These are phyloP conservation scores for Tinamus major DNA, from an alignment of 2,797 vertebrate genomes.

Conservation along the genomic window DNA sequence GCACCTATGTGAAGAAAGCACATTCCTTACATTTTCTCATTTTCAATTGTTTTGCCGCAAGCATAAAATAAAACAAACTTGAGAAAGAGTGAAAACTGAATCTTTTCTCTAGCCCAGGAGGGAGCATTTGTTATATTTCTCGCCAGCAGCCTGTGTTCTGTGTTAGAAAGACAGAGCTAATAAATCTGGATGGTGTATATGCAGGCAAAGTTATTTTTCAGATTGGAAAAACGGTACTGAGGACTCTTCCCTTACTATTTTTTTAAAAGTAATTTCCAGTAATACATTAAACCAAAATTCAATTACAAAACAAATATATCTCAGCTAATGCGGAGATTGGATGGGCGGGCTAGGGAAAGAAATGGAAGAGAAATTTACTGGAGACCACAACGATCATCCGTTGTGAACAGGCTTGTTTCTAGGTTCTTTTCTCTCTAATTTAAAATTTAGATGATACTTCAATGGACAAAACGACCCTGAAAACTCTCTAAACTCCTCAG, in stretches of 20 bases:
- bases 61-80: constrained; percentile 16
- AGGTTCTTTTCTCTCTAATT: background rate
- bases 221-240: background rate
- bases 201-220: constrained; percentile 37
- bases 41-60: constrained; percentile 7
- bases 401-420: background rate
- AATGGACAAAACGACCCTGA: background rate
- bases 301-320: constrained; percentile 62
- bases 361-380: background rate
- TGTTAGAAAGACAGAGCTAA: background rate
- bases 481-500: background rate
- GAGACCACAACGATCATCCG: background rate
- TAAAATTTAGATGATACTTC: background rate
- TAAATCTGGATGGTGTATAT: constrained; percentile 15
- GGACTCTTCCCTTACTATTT: background rate
- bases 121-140: background rate
- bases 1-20: background rate
- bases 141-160: background rate
- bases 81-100: background rate
- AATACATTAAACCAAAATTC: constrained; percentile 61
- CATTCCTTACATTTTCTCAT: background rate
- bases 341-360: background rate
- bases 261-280: constrained; percentile 32
- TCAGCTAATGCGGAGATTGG: constrained; percentile 32
- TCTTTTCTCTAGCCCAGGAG: background rate